These are phyloP conservation scores for Epirrhoe alternata DNA, from an alignment of 2,888 invertebrate species.

Conservation along the genomic window DNA sequence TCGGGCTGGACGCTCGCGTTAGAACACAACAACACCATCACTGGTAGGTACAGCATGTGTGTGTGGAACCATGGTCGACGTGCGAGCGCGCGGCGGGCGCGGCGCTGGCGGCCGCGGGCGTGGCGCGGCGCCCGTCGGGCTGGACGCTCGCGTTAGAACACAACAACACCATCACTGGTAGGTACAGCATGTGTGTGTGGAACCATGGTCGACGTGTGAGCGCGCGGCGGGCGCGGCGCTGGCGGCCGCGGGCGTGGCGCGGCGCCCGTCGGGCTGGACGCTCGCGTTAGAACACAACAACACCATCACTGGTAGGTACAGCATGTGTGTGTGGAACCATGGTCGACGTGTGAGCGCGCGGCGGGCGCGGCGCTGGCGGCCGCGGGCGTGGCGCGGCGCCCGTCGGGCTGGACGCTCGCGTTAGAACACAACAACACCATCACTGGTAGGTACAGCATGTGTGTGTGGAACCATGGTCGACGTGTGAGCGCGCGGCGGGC, in stretches of 20 bases:
- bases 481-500: constrained; percentile 93
- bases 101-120: constrained; percentile 86
- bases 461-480: constrained; percentile 97
- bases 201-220: constrained; percentile 98
- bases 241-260: constrained; percentile 82
- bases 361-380: constrained; percentile 88
- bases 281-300: constrained; percentile 88
- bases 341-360: constrained; percentile 96
- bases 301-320: constrained; percentile 80
- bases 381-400: constrained; percentile 78
- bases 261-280: constrained; percentile 87
- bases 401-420: constrained; percentile 88
- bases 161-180: constrained; percentile 85
- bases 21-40: constrained; percentile 87
- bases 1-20: constrained; percentile 89
- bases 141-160: constrained; percentile 90
- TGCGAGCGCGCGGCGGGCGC: constrained; percentile 93
- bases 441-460: constrained; percentile 84
- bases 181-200: constrained; percentile 88
- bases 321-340: constrained; percentile 93
- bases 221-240: constrained; percentile 90
- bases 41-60: constrained; percentile 85
- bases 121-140: constrained; percentile 82
- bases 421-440: constrained; percentile 87
- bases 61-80: constrained; percentile 97